Conservation (phyloP, 2,888 invertebrate genomes). For the Matsumyia berberina region DNA sequence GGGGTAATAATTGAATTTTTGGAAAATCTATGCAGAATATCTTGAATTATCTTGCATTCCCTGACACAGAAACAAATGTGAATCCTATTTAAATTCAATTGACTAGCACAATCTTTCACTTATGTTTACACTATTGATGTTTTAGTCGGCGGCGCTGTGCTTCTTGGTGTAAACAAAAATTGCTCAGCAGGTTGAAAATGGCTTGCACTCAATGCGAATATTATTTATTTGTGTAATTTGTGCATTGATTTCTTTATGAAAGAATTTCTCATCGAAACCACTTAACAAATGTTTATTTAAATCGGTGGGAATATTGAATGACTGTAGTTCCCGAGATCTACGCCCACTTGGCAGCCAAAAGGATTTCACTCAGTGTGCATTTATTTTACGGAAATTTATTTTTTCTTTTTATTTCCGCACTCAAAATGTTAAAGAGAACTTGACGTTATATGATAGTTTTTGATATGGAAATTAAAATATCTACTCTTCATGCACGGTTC, state of each 20-base stretch:
- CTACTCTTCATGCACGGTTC: no score
- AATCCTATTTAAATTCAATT: slow-evolving; percentile 1
- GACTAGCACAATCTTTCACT: not conserved
- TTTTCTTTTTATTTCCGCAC: no score
- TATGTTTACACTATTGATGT: not conserved
- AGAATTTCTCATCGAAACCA: not conserved
- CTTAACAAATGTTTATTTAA: slow-evolving; percentile 1
- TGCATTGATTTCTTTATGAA: not conserved
- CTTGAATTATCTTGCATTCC: not conserved
- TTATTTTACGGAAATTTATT: no score
- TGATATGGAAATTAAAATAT: no score
- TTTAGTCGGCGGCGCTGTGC: not conserved
- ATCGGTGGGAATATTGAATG: not conserved
- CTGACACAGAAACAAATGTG: not conserved
- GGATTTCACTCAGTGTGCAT: not conserved
- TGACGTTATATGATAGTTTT: no score
- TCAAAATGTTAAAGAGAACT: no score
- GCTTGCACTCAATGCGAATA: not conserved
- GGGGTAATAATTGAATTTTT: not conserved
- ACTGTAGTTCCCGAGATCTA: not conserved
- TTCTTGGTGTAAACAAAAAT: not conserved
- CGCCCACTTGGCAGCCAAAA: not conserved
- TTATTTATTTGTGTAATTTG: slow-evolving; percentile 5
- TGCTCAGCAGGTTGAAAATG: not conserved
- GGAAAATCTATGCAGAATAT: not conserved